Evolutionary conservation across 2,888 invertebrate species (phyloP).

Genomic region (Drosophila nr. perissopoda): DNA sequence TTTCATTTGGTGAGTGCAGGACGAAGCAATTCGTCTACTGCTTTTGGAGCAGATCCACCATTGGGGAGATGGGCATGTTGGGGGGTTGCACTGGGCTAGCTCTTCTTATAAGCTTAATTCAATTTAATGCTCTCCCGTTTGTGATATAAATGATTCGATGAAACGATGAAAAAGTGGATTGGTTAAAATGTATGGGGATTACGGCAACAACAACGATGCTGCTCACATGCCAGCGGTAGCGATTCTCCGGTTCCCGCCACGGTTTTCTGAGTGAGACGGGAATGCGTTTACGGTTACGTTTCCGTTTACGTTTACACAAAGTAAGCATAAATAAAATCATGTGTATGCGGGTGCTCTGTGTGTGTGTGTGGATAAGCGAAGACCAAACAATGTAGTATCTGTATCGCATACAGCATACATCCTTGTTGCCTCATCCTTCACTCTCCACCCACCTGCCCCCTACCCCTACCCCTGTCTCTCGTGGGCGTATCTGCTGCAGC

Average conservation of each 20-base stretch:
- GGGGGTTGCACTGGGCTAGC: slow-evolving; percentile 19
- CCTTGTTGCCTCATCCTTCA: background rate
- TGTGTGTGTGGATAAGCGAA: slow-evolving; percentile 31
- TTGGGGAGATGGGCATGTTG: background rate
- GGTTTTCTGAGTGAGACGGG: slow-evolving; percentile 37
- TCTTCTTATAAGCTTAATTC: slow-evolving; percentile 81
- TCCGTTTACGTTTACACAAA: slow-evolving; percentile 73
- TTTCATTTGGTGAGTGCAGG: slow-evolving; percentile 77
- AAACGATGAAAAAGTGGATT: slow-evolving; percentile 82
- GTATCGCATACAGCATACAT: slow-evolving; percentile 43
- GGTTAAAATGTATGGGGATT: slow-evolving; percentile 82
- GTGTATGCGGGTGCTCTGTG: slow-evolving; percentile 13
- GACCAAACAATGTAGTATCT: slow-evolving; percentile 68
- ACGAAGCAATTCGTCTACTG: slow-evolving; percentile 57
- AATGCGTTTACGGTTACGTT: slow-evolving; percentile 68
- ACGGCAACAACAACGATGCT: slow-evolving; percentile 48
- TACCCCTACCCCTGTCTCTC: background rate
- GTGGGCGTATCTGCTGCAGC: slow-evolving; percentile 40
- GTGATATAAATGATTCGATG: slow-evolving; percentile 81
- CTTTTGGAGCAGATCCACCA: slow-evolving; percentile 19
- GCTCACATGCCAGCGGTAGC: slow-evolving; percentile 39
- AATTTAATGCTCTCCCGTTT: slow-evolving; percentile 83
- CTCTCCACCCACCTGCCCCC: background rate
- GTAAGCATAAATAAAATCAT: slow-evolving; percentile 79
- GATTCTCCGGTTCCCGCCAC: slow-evolving; percentile 29